Conservation (phyloP, 2,113 vertebrate species). For the Dissostichus mawsoni region DNA sequence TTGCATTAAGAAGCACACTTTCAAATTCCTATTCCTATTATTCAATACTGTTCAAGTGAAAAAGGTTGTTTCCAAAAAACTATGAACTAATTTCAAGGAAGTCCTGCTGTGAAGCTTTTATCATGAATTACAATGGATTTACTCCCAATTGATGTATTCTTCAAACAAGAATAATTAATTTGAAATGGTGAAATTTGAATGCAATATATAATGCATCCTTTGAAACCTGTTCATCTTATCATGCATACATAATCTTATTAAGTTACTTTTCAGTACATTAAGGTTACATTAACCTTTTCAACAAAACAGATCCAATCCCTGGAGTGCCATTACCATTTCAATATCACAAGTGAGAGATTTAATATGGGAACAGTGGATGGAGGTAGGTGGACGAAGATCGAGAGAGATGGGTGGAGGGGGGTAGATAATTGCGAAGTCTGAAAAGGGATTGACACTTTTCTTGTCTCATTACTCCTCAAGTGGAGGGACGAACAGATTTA, state of each 20-base stretch:
- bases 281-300: slow-evolving; percentile 9
- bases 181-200: slow-evolving; percentile 18
- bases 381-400: slow-evolving; percentile 8
- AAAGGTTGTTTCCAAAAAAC: no score
- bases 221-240: not conserved
- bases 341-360: slow-evolving; percentile 23
- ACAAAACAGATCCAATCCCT: slow-evolving; percentile 15
- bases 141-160: not conserved
- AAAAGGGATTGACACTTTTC: slow-evolving; percentile 60
- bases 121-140: not conserved
- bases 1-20: not conserved
- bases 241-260: not conserved
- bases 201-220: not conserved
- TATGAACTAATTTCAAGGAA: slow-evolving; percentile 22
- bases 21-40: not conserved
- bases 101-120: slow-evolving; percentile 15
- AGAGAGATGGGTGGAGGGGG: slow-evolving; percentile 15
- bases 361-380: slow-evolving; percentile 32
- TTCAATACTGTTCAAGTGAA: not conserved
- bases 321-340: slow-evolving; percentile 9
- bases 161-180: not conserved
- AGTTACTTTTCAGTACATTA: not conserved
- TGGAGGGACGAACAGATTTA: slow-evolving; percentile 55
- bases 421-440: slow-evolving; percentile 47
- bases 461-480: slow-evolving; percentile 73